Conservation (phyloP, 2,113 vertebrate species). For the Scomber scombrus region DNA sequence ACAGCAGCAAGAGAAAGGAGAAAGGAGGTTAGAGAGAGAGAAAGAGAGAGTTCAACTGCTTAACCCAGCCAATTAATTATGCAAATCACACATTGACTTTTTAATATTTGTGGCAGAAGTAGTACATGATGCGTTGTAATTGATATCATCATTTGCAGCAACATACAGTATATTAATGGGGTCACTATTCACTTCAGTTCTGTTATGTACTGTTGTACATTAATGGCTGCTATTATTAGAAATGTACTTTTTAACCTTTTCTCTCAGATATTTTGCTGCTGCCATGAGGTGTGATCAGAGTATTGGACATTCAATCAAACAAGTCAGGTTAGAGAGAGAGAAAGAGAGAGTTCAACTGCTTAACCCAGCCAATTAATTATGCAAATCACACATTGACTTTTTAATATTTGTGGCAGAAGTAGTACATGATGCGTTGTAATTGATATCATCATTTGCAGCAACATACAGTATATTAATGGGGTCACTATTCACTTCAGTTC, state of each 20-base stretch:
- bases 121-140: constrained; percentile 39
- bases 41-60: constrained; percentile 18
- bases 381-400: constrained; percentile 50
- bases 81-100: constrained; percentile 50
- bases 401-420: constrained; percentile 34
- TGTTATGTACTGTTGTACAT: background rate
- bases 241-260: background rate
- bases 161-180: constrained; percentile 29
- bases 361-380: constrained; percentile 48
- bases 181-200: constrained; percentile 3
- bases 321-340: constrained; percentile 5
- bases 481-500: constrained; percentile 3
- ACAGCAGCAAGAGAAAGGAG: background rate
- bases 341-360: constrained; percentile 18
- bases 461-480: constrained; percentile 29
- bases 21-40: background rate
- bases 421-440: constrained; percentile 39
- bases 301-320: background rate
- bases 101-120: constrained; percentile 34
- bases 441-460: constrained; percentile 39
- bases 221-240: background rate
- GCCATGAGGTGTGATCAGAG: background rate
- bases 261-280: background rate
- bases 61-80: constrained; percentile 48
- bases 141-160: constrained; percentile 39